A percentile compares a stretch with the other conserved stretches of the same genome.
Evolutionary conservation across 1,140 invertebrate genomes (phyloP).

Genomic region (Drosophila hydei): DNA sequence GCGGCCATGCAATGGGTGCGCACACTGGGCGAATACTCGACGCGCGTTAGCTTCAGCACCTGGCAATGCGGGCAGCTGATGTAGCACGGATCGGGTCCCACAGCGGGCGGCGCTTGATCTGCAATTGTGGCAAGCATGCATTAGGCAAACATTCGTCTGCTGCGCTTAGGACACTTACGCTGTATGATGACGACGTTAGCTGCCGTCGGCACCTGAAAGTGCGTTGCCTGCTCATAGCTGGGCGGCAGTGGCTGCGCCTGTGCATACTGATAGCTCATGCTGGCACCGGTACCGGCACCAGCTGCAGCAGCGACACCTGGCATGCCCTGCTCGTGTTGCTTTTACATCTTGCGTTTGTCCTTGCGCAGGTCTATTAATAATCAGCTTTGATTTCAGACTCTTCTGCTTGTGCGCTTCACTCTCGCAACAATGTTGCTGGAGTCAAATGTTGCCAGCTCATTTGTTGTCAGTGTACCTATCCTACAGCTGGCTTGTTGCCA

Average conservation of each 20-base stretch:
- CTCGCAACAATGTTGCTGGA: constrained; percentile 12
- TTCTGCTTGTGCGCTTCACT: not conserved
- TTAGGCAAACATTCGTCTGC: not conserved
- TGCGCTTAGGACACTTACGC: constrained; percentile 44
- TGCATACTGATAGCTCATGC: constrained; percentile 3
- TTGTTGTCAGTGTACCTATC: not conserved
- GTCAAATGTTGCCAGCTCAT: not conserved
- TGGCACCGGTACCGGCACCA: not conserved
- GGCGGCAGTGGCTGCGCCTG: constrained; percentile 47
- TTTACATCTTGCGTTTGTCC: constrained; percentile 28
- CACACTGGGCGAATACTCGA: constrained; percentile 85
- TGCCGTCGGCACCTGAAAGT: constrained; percentile 35
- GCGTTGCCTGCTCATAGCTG: constrained; percentile 72
- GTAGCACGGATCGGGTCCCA: constrained; percentile 84
- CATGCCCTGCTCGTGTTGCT: not conserved
- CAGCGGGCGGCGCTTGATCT: constrained; percentile 57
- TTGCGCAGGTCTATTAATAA: constrained; percentile 13
- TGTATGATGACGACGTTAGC: constrained; percentile 74
- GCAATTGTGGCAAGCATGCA: not conserved
- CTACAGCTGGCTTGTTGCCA: too few relatives aligned
- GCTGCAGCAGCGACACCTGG: not conserved
- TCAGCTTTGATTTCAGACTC: constrained; percentile 17
- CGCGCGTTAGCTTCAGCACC: constrained; percentile 84
- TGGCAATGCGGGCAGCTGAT: constrained; percentile 86
- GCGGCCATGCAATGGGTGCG: constrained; percentile 87